phyloP scores from a whole-genome alignment of 2,797 vertebrate genomes.

The Pseudochromis fuscus region DNA sequence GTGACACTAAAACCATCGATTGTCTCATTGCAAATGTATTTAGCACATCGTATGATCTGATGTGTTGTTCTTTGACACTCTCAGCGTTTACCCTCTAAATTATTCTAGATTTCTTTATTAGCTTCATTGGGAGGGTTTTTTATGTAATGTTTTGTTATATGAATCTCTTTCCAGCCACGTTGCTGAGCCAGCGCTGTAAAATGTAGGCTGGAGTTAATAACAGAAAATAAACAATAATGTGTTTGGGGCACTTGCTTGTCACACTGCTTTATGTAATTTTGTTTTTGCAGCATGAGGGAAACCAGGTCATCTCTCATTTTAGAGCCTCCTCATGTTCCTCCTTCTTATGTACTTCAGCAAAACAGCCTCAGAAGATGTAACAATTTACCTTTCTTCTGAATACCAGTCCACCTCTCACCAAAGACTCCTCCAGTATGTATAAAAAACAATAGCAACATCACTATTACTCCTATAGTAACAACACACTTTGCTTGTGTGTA shows the following conservation, averaged over 20 bases:
- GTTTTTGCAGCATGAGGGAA: conserved; percentile 39
- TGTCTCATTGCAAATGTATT: conserved; percentile 23
- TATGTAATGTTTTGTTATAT: conserved; percentile 36
- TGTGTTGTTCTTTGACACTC: conserved; percentile 2
- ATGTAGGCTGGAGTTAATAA: conserved; percentile 45
- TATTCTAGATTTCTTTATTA: conserved; percentile 14
- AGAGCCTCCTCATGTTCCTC: neutral
- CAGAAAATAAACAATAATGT: conserved; percentile 59
- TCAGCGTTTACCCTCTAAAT: neutral
- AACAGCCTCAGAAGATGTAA: conserved; percentile 13
- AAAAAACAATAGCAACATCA: neutral
- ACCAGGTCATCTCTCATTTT: conserved; percentile 45
- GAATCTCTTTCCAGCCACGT: conserved; percentile 27
- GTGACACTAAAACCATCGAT: too few species aligned
- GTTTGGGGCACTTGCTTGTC: conserved; percentile 38
- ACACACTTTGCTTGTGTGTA: conserved; percentile 7
- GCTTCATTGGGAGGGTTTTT: conserved; percentile 16
- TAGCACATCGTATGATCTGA: conserved; percentile 16
- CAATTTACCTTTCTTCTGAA: neutral
- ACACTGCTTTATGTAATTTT: conserved; percentile 45
- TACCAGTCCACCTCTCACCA: neutral
- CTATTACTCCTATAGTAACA: neutral
- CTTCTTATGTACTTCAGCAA: neutral
- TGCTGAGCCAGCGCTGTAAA: conserved; percentile 39
- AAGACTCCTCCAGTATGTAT: neutral